Evolutionary conservation across 1,140 invertebrate genomes (phyloP), one percentile per base, ranked within the genome.

Genomic region (Tetramorium simillimum): DNA sequence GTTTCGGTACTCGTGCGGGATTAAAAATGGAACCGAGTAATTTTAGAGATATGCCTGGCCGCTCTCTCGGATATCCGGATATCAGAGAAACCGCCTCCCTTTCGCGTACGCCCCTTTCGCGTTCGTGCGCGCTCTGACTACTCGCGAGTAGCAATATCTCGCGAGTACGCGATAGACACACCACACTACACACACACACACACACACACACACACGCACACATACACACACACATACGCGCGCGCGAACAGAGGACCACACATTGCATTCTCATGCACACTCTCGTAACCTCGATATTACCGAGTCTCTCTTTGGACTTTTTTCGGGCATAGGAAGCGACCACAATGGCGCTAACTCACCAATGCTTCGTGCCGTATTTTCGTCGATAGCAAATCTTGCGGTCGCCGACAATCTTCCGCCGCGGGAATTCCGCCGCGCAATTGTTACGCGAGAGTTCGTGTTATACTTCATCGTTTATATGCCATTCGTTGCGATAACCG

Each of bases 31-130:
- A 18, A n/a, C 12, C 53, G n/a, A n/a, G 37, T 72, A 81, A 84
- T 84, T 84, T 73, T 75, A 73, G 80, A 84, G 40, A 51, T 80
- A 51, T 80, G 76, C 16, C 46, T 67, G 62, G 56, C n/a, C 3
- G 43, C 60, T 65, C 65, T 81, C 63, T 73, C 69, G 80, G 69
- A 84, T 82, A 82, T 82, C 40, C 80, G 51, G 24, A 82, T 84
- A 84, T 84, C 80, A 84, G 63, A 40, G 80, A 40, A 75, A 75
- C 69, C 80, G 80, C 80, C 80, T 60, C 80, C 2, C 28, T 75
- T 43, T 58, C 80, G 40, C 65, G 21, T 84, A 84, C 80, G 80
- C 80, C 80, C 80, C 80, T 84, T 84, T 84, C 53, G 69, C 78
- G 78, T 82, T 81, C 78, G 78, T 65, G 43, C 58, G 24, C 51